A percentile compares a stretch with the other conserved stretches of the same genome.
Evolutionary conservation across 2,888 invertebrate genomes (phyloP).

Genomic region (Andrena fulva): DNA sequence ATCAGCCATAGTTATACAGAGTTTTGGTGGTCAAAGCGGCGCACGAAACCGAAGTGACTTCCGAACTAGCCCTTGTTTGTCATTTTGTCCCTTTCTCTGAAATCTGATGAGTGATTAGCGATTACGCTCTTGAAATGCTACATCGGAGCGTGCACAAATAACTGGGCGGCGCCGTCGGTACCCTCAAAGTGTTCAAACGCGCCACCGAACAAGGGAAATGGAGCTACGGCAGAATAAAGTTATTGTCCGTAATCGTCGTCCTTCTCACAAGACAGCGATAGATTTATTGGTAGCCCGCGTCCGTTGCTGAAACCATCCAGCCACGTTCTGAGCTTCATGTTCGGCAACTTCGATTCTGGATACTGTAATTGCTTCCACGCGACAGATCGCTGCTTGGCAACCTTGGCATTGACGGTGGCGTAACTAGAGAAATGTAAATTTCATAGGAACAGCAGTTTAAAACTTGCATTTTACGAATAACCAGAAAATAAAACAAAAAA

Average conservation of each 20-base stretch:
- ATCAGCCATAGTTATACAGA: slow-evolving; percentile 44
- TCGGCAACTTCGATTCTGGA: neutral
- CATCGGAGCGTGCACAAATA: slow-evolving; percentile 69
- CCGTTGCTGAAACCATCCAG: slow-evolving; percentile 18
- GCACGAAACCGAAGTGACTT: slow-evolving; percentile 38
- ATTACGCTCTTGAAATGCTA: slow-evolving; percentile 65
- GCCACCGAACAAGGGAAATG: slow-evolving; percentile 40
- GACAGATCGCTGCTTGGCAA: no score
- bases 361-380: neutral
- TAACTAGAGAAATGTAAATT: no score
- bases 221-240: slow-evolving; percentile 62
- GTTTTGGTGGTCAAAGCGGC: slow-evolving; percentile 48
- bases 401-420: no score
- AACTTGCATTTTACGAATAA: no score
- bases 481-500: no score
- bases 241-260: slow-evolving; percentile 63
- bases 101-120: slow-evolving; percentile 66
- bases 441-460: no score
- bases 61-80: slow-evolving; percentile 43
- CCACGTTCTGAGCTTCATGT: neutral
- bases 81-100: slow-evolving; percentile 61
- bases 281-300: slow-evolving; percentile 41
- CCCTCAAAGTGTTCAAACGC: slow-evolving; percentile 58
- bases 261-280: slow-evolving; percentile 39
- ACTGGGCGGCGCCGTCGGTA: slow-evolving; percentile 69